Evolutionary conservation across 2,113 vertebrate species (phyloP), one percentile per base, ranked within the genome.

Genomic region (Notothenia rossii): DNA sequence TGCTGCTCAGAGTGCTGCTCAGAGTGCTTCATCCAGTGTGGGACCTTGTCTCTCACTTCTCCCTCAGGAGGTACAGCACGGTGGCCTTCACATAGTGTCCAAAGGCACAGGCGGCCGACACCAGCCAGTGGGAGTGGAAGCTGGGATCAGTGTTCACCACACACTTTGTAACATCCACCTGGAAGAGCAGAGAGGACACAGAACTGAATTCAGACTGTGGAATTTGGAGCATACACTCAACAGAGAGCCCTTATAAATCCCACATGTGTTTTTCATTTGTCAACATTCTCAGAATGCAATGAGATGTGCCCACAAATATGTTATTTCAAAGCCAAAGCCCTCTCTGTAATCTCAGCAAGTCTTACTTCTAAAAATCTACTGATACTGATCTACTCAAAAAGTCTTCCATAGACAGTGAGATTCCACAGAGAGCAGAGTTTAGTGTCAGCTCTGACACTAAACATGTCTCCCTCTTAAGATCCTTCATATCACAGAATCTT

Each of bases 161-260:
- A 0, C 97, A 99, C 66, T 97, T 97, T 5, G 97, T 98, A 67
- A 99, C 93, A 36, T 98, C 98, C 51, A 93, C 94, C 98, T 99
- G 83, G 29, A 11, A 75, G 53, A 72, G 80, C 53, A 79, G 87
- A 71, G 61, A 49, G 77, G 74, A 56, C 33, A 48, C 62, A 66
- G 14, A 51, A 1, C 14, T 13, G 2, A 51, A 45, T 2, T 36
- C 15, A 22, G n/a, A 65, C 46, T 53, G 12, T n/a, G 18, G 48
- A 40, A 55, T 13, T 43, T 45, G 14, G 46, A 40, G 17, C 45
- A 53, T 25, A 13, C 58, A 11, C 15, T 33, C 18, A 64, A 20
- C 10, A 49, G 13, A 48, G 10, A 20, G 13, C 25, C 5, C 7
- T 18, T 25, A 29, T 12, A 17, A 61, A 58, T 64, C 58, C 70